Evolutionary conservation across 2,888 invertebrate species (phyloP).

Genomic region (Stenchaetothrips biformis): DNA sequence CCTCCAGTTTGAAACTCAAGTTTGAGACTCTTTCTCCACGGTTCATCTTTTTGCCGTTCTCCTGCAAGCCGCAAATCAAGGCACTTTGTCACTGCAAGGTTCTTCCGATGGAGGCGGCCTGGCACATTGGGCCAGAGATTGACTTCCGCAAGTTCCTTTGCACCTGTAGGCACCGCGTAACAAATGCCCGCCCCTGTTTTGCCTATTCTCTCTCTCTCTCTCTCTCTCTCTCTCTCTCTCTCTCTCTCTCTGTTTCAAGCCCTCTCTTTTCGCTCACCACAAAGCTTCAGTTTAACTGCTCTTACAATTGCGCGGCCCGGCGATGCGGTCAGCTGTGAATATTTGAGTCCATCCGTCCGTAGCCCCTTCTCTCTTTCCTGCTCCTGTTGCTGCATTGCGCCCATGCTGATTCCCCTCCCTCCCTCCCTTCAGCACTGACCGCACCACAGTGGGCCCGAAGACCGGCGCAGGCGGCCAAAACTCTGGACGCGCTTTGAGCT

Average conservation of each 20-base stretch:
- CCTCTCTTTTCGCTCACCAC: background rate
- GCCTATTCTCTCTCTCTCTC: background rate
- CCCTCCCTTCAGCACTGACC: background rate
- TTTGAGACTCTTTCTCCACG: too few species aligned
- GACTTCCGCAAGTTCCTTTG: too few species aligned
- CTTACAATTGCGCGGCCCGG: constrained; percentile 10
- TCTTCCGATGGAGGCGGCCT: too few species aligned
- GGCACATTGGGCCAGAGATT: too few species aligned
- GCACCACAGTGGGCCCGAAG: too few species aligned
- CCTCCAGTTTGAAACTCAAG: too few species aligned
- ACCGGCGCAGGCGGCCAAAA: too few species aligned
- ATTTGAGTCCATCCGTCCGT: background rate
- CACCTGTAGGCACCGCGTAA: background rate
- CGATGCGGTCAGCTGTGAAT: constrained; percentile 20
- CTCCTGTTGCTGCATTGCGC: constrained; percentile 8
- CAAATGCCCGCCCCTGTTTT: background rate
- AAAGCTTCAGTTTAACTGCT: constrained; percentile 22
- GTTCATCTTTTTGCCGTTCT: too few species aligned
- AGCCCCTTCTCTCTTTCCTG: background rate
- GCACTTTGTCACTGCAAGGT: too few species aligned
- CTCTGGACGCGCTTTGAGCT: too few species aligned
- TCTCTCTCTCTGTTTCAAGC: background rate
- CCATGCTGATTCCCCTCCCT: background rate
- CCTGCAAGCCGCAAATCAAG: too few species aligned
- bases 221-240: constrained; percentile 2